These are phyloP conservation scores for Alviniconcha strummeri DNA, from an alignment of 2,888 invertebrate species.

Conservation along the genomic window DNA sequence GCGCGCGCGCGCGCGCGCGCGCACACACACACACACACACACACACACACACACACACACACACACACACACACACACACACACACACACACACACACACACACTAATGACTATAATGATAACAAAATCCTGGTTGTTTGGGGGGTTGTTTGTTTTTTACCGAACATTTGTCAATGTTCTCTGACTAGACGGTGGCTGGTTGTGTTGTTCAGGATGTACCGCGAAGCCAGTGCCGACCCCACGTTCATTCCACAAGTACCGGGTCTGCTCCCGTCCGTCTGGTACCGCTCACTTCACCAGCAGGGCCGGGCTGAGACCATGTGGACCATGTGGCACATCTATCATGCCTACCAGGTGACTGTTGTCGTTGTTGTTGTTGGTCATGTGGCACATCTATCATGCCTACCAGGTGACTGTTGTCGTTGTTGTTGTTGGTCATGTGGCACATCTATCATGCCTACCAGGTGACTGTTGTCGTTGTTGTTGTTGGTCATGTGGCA, in stretches of 20 bases:
- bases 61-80: slow-evolving; percentile 17
- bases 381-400: background rate
- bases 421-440: slow-evolving; percentile 57
- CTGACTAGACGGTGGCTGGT: too few relatives aligned
- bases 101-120: background rate
- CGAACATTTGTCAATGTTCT: too few relatives aligned
- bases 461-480: slow-evolving; percentile 14
- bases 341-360: slow-evolving; percentile 49
- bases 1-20: too few relatives aligned
- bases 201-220: slow-evolving; percentile 48
- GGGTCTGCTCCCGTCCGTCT: slow-evolving; percentile 51
- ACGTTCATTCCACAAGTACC: slow-evolving; percentile 56
- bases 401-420: background rate
- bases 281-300: slow-evolving; percentile 47
- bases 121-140: too few relatives aligned
- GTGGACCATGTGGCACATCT: slow-evolving; percentile 68
- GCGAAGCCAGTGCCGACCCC: slow-evolving; percentile 35
- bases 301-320: slow-evolving; percentile 51
- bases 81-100: slow-evolving; percentile 9
- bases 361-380: background rate
- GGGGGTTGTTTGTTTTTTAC: too few relatives aligned
- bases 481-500: background rate
- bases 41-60: slow-evolving; percentile 22
- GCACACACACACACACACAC: too few relatives aligned
- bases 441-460: slow-evolving; percentile 63